These are phyloP conservation scores for Auanema sp. DNA, from an alignment of 2,888 invertebrate genomes.

Conservation along the genomic window DNA sequence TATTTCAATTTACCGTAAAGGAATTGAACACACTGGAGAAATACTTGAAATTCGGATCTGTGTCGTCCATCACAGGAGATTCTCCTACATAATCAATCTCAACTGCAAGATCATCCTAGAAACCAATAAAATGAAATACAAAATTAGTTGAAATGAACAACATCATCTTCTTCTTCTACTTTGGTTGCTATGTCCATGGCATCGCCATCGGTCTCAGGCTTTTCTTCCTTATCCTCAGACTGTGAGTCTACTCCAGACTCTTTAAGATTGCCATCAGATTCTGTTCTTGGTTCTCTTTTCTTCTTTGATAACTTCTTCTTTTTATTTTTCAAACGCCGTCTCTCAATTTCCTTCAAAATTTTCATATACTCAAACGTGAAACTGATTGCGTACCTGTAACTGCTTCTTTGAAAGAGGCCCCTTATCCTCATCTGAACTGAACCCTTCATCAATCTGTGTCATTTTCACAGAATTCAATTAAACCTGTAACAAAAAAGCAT, in stretches of 20 bases:
- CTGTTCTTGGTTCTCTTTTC: constrained; percentile 19
- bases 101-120: constrained; percentile 32
- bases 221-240: constrained; percentile 11
- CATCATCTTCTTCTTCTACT: constrained; percentile 14
- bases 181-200: constrained; percentile 10
- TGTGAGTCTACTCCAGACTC: constrained; percentile 15
- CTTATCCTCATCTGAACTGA: too few species aligned
- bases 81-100: constrained; percentile 61
- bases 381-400: too few species aligned
- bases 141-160: neutral
- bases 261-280: constrained; percentile 7
- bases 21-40: constrained; percentile 54
- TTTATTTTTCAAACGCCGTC: constrained; percentile 51
- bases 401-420: too few species aligned
- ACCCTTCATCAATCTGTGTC: too few species aligned
- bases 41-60: constrained; percentile 51
- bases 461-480: too few species aligned
- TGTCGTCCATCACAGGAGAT: constrained; percentile 44
- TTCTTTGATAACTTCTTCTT: constrained; percentile 62
- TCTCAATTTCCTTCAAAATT: constrained; percentile 46
- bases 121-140: neutral
- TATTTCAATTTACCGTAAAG: constrained; percentile 48
- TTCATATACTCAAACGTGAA: too few species aligned
- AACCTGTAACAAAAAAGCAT: too few species aligned
- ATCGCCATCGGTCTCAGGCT: constrained; percentile 8